Base-by-base conservation (phyloP, 1,140 invertebrate genomes). In the Cyclargus thomasi region DNA sequence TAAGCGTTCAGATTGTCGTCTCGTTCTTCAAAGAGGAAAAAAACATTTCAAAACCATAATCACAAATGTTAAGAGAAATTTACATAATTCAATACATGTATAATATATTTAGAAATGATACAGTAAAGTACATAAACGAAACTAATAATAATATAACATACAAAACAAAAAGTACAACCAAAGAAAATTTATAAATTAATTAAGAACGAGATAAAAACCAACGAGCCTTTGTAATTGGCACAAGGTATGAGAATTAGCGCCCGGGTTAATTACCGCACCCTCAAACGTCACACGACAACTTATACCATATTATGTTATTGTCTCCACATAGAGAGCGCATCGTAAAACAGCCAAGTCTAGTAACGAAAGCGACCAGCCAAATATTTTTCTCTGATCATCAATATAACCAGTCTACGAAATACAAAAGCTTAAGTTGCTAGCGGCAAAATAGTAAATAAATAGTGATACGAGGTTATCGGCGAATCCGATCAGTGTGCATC, bases 291-390 rank as follows among this genome's bases (percentile, higher is more conserved):
- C 71, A 70, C 47, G 20, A 62, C 64, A 20, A 63, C 47, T 70
- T 74, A 75, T 63, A 74, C 55, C 53, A 75, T 65, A 68, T 67
- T 67, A 65, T 72, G 67, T 77, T 74, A 76, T 72, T 62, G 71
- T 64, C 55, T 78, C 72, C 73, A 79, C 79, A 78, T 75, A 76
- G 70, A 78, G 76, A 82, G 80, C 76, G 75, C 74, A 74, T 81
- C 65, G 70, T 67, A 78, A 75, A 86, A 83, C 83, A 86, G 84
- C 84, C 83, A 84, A 82, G 70, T 80, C 80, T 85, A 85, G 82
- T 70, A 72, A 76, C 70, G 68, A 73, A 85, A 85, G 81, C 83
- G 82, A 85, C 79, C 85, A 81, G 77, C 83, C 82, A 85, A 85
- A 85, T 85, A 87, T 85, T 80, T 77, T 75, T 64, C 64, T 74